These are phyloP conservation scores for Apodemia hepburni DNA, from an alignment of 2,888 invertebrate genomes.

Conservation along the genomic window DNA sequence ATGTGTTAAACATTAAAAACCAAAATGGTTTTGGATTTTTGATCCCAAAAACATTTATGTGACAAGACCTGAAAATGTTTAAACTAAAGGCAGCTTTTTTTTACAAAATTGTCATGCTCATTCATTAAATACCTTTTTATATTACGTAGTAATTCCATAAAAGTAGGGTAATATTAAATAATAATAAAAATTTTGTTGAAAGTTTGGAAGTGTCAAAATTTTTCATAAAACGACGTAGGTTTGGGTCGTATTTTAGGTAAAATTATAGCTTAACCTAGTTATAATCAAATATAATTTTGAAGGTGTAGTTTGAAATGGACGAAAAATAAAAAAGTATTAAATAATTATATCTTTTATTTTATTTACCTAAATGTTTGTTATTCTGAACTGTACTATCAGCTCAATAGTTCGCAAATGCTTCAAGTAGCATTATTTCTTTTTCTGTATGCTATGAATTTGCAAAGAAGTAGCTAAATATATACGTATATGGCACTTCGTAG, in stretches of 20 bases:
- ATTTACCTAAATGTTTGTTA: too few species aligned
- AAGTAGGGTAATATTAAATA: slow-evolving; percentile 54
- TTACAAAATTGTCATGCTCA: not conserved
- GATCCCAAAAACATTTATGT: not conserved
- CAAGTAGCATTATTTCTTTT: too few species aligned
- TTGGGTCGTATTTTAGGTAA: slow-evolving; percentile 64
- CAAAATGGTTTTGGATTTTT: not conserved
- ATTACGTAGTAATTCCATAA: slow-evolving; percentile 62
- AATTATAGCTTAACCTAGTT: slow-evolving; percentile 77
- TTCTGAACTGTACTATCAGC: too few species aligned
- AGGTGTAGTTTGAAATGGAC: slow-evolving; percentile 78
- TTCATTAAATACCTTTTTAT: slow-evolving; percentile 30
- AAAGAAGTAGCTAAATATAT: too few species aligned
- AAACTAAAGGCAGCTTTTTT: not conserved
- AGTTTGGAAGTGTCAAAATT: slow-evolving; percentile 73
- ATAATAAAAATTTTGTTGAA: slow-evolving; percentile 51
- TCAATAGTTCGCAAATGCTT: too few species aligned
- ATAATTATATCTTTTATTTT: slow-evolving; percentile 37
- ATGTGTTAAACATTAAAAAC: not conserved
- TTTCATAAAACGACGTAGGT: slow-evolving; percentile 56
- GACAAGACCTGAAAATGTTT: not conserved
- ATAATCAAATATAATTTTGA: slow-evolving; percentile 77
- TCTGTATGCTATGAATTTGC: too few species aligned
- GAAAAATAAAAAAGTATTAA: slow-evolving; percentile 69
- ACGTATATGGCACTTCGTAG: too few species aligned